Percentiles rank a stretch among this genome's conserved stretches.
These are phyloP conservation scores for Himalopsyche phryganea DNA, from an alignment of 1,140 invertebrate species.

Conservation along the genomic window DNA sequence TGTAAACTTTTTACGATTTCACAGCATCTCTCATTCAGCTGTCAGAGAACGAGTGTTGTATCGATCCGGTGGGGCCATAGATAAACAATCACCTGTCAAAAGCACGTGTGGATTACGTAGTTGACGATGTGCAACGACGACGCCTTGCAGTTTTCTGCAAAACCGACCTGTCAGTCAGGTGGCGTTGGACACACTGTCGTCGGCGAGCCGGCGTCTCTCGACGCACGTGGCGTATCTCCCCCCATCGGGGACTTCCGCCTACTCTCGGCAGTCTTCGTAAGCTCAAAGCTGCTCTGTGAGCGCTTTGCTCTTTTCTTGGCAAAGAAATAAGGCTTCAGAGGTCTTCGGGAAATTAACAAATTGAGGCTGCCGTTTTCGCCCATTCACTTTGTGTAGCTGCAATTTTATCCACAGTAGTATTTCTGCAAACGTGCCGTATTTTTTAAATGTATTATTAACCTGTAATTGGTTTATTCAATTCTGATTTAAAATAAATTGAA, in stretches of 20 bases:
- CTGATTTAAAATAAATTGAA: too few species aligned
- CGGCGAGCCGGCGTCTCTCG: slow-evolving; percentile 13
- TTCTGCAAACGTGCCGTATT: too few species aligned
- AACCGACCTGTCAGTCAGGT: slow-evolving; percentile 23
- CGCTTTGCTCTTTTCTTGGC: not conserved
- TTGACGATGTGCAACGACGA: not conserved
- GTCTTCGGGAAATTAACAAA: too few species aligned
- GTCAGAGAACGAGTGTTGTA: too few species aligned
- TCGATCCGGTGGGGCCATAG: slow-evolving; percentile 6
- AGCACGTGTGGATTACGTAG: slow-evolving; percentile 12
- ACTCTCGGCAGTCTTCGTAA: slow-evolving; percentile 2
- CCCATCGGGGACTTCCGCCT: slow-evolving; percentile 11
- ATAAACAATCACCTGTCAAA: slow-evolving; percentile 23
- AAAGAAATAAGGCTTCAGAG: too few species aligned
- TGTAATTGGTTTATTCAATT: too few species aligned
- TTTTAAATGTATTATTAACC: too few species aligned
- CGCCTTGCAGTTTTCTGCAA: slow-evolving; percentile 15
- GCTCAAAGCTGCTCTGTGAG: slow-evolving; percentile 5
- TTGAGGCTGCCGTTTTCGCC: too few species aligned
- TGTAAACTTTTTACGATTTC: too few species aligned
- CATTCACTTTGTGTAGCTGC: too few species aligned
- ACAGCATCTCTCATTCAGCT: too few species aligned
- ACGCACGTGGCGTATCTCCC: slow-evolving; percentile 12
- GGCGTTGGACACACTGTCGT: slow-evolving; percentile 21
- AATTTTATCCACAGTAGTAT: too few species aligned